Percentiles rank a stretch among this genome's conserved stretches.
Evolutionary conservation across 2,888 invertebrate species (phyloP).

Genomic region (Euzophera pinguis): DNA sequence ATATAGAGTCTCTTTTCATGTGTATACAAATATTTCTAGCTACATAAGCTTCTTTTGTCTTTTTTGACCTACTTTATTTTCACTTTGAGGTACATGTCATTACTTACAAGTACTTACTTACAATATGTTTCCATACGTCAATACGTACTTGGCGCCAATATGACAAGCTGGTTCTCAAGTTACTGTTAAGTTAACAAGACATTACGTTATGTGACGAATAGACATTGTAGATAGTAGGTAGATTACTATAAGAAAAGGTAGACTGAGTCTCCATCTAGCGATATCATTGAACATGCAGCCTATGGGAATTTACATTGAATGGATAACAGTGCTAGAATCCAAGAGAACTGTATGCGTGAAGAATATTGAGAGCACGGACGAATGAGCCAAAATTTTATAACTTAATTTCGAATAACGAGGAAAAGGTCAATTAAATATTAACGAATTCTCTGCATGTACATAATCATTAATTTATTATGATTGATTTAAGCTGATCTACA

Average conservation of each 20-base stretch:
- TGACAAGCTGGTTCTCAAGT: not conserved
- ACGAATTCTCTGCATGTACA: too few relatives aligned
- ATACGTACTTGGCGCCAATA: not conserved
- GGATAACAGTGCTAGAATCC: slow-evolving; percentile 33
- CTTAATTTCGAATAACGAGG: too few relatives aligned
- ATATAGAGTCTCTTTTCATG: too few relatives aligned
- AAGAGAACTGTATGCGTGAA: not conserved
- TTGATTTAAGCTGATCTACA: too few relatives aligned
- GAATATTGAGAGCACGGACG: not conserved
- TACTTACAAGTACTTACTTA: too few relatives aligned
- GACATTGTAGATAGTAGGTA: not conserved
- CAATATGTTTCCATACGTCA: not conserved
- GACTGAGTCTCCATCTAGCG: not conserved
- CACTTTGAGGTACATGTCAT: too few relatives aligned
- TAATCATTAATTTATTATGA: too few relatives aligned
- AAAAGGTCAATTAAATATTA: too few relatives aligned
- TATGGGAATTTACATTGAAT: slow-evolving; percentile 47
- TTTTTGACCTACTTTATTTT: too few relatives aligned
- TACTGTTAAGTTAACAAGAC: slow-evolving; percentile 15
- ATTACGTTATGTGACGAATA: slow-evolving; percentile 6
- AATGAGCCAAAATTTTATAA: too few relatives aligned
- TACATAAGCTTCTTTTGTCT: too few relatives aligned
- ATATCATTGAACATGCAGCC: slow-evolving; percentile 23
- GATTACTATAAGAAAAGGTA: not conserved
- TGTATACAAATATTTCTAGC: too few relatives aligned